Base-by-base conservation (phyloP, 2,888 invertebrate genomes). In the Eledona agricola region DNA sequence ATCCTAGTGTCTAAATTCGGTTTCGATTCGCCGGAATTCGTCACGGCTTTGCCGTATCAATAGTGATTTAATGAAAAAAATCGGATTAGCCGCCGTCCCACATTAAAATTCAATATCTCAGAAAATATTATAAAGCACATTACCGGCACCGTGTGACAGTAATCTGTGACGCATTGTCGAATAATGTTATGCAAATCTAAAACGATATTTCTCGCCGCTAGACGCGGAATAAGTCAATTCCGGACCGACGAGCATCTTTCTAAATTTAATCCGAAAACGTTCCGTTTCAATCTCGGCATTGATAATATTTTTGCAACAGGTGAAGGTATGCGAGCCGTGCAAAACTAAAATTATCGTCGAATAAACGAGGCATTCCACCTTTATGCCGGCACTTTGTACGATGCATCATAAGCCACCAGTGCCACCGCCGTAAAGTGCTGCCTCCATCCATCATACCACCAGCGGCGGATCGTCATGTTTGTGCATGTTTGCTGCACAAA, bases 101-200 rank as follows among this genome's bases (percentile, higher is more conserved):
- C 43, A 51, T 52, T 46, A 46, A 52, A 38, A 52, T 52, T 52
- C 52, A 52, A 52, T 35, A 35, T 38, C 45, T 38, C 46, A 23
- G 11, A 37, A 52, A 52, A 46, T 37, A 32, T 52, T 52, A 28
- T 51, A 51, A 46, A 38, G 38, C 45, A 52, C 19, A 52, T 52
- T 52, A 46, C 52, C 38, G 31, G 42, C 53, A 35, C 53, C 42
- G 40, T 53, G 26, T 40, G 53, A 53, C 53, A 47, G 46, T 53
- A 53, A 53, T 53, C 53, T 53, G 46, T 47, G 47, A 47, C 52
- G 45, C 46, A 52, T 52, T 52, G 52, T 52, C 26, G 46, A 46
- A 38, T 52, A 38, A 52, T 46, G 34, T 40, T 47, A 53, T 47
- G 47, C 45, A 53, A 40, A 47, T 53, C 37, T 37, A 20, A 46